A percentile compares a stretch with the other conserved stretches of the same genome.
Evolutionary conservation across 2,797 vertebrate species (phyloP).

Genomic region (Garrulus glandarius): DNA sequence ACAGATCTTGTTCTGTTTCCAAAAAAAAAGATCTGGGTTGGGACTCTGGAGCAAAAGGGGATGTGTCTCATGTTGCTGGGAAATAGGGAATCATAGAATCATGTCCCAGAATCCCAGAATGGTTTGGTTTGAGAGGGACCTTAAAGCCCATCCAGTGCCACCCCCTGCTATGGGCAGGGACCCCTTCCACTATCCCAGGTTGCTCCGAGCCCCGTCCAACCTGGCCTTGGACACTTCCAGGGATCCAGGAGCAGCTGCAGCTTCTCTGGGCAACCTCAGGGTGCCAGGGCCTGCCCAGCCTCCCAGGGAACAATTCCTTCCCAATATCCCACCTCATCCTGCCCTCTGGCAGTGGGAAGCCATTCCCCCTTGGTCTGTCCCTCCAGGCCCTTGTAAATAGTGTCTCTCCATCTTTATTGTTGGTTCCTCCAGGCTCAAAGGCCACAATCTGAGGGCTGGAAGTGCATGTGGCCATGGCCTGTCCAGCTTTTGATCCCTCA

Average conservation of each 20-base stretch:
- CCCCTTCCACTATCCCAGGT: accelerated
- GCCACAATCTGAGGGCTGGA: background rate
- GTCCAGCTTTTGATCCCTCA: background rate
- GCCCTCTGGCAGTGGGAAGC: background rate
- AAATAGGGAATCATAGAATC: background rate
- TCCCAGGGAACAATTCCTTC: accelerated
- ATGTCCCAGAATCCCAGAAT: background rate
- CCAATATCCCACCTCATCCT: background rate
- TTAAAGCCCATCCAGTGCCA: background rate
- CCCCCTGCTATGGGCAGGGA: background rate
- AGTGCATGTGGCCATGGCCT: no score
- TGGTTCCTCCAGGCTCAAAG: background rate
- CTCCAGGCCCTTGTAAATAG: background rate
- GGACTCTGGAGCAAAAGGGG: background rate
- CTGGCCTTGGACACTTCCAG: background rate
- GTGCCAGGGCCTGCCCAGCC: background rate
- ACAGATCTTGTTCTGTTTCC: background rate
- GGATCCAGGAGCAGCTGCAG: background rate
- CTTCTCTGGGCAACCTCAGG: background rate
- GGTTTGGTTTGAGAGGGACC: background rate
- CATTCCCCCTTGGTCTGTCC: background rate
- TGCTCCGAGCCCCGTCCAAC: accelerated
- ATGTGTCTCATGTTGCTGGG: accelerated
- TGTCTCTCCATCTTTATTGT: background rate
- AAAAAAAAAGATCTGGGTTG: background rate